phyloP scores from a whole-genome alignment of 2,888 invertebrate species.

The Coenonympha arcania region DNA sequence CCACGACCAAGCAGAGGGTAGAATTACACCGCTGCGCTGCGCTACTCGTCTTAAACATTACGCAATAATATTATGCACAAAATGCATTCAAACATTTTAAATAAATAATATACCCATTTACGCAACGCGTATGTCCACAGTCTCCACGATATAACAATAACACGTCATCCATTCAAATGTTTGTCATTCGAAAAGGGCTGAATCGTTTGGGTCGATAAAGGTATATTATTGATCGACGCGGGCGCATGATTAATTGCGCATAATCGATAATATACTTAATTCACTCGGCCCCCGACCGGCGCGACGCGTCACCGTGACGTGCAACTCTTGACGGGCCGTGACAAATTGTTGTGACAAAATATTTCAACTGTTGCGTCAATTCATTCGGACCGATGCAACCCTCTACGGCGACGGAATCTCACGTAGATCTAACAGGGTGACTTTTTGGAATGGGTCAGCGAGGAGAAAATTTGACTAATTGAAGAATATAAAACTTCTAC shows the following conservation, averaged over 20 bases:
- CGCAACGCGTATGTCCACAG: constrained; percentile 12
- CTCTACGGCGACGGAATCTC: constrained; percentile 40
- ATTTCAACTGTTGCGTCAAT: constrained; percentile 71
- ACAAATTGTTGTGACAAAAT: constrained; percentile 75
- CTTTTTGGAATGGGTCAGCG: neutral
- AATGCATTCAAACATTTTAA: neutral
- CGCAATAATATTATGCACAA: neutral
- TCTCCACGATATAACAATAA: constrained; percentile 28
- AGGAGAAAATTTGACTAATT: neutral
- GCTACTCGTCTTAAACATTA: too few species aligned
- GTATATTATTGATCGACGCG: constrained; percentile 52
- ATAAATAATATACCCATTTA: neutral
- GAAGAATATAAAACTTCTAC: neutral
- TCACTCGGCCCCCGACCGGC: constrained; percentile 57
- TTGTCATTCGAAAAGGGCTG: constrained; percentile 59
- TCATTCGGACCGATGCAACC: constrained; percentile 43
- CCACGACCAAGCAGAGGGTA: too few species aligned
- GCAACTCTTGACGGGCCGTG: constrained; percentile 63
- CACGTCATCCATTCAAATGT: constrained; percentile 46
- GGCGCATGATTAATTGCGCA: constrained; percentile 61
- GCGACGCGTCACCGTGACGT: constrained; percentile 55
- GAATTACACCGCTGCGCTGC: too few species aligned
- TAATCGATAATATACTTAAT: constrained; percentile 71
- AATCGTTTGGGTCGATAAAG: constrained; percentile 38
- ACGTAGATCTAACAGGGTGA: constrained; percentile 26